phyloP scores from a whole-genome alignment of 2,113 vertebrate genomes.

The Echinops telfairi region DNA sequence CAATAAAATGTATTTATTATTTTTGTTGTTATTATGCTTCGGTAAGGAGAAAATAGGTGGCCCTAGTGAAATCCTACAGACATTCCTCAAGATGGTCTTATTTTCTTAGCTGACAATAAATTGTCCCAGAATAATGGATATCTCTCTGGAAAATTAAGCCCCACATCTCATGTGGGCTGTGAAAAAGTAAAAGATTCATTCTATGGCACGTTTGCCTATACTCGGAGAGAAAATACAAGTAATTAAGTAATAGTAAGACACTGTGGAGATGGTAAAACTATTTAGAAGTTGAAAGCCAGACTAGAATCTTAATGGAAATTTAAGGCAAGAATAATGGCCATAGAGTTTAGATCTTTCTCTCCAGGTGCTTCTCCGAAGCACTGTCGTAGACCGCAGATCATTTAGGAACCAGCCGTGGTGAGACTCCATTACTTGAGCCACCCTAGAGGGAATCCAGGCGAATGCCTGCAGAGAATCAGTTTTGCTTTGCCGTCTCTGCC shows the following conservation, averaged over 20 bases:
- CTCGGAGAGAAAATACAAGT: background rate
- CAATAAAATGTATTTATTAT: background rate
- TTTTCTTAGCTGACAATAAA: background rate
- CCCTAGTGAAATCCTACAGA: background rate
- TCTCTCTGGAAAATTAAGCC: background rate
- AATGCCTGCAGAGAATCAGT: background rate
- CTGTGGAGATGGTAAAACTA: background rate
- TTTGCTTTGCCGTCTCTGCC: background rate
- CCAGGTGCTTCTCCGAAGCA: background rate
- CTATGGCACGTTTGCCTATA: background rate
- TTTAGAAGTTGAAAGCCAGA: background rate
- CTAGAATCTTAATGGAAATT: conserved; percentile 10
- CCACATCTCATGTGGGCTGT: background rate
- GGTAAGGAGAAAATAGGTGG: background rate
- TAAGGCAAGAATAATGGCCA: conserved; percentile 9
- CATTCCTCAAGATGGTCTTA: background rate
- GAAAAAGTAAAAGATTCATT: background rate
- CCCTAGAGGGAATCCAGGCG: background rate
- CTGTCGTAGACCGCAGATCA: background rate
- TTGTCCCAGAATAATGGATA: background rate
- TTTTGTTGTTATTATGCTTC: background rate
- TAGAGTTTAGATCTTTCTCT: background rate
- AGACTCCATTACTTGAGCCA: background rate
- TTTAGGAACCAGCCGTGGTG: background rate
- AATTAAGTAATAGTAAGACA: conserved; percentile 33